phyloP scores from a whole-genome alignment of 1,140 invertebrate species.

The Cydia fagiglandana region DNA sequence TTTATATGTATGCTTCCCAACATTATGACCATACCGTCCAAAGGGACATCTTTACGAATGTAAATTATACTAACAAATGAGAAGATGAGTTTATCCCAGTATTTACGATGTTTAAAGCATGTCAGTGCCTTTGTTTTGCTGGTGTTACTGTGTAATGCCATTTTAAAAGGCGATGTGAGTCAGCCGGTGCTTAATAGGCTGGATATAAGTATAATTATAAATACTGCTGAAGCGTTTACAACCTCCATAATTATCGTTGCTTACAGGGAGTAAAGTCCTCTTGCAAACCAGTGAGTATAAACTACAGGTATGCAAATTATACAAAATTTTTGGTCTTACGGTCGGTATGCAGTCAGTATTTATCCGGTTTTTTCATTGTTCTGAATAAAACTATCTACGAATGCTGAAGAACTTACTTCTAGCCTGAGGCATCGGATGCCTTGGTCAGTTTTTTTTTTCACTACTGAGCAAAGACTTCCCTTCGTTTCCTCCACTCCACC shows the following conservation, averaged over 20 bases:
- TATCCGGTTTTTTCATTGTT: no score
- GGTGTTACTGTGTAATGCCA: constrained; percentile 21
- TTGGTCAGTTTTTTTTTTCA: background rate
- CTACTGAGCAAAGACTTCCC: no score
- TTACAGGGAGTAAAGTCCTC: background rate
- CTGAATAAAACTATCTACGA: no score
- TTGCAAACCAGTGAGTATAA: background rate
- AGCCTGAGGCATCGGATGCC: no score
- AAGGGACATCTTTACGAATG: constrained; percentile 2
- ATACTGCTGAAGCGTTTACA: constrained; percentile 16
- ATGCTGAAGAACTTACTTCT: no score
- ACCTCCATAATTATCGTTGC: background rate
- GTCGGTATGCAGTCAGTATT: no score
- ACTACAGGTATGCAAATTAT: no score
- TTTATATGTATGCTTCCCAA: background rate
- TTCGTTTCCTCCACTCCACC: no score
- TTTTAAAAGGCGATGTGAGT: constrained; percentile 30
- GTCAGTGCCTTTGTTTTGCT: constrained; percentile 23
- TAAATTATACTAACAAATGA: constrained; percentile 13
- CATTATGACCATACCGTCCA: background rate
- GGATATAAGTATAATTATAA: constrained; percentile 26
- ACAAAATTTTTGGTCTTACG: no score
- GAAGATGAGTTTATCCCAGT: background rate
- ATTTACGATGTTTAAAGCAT: constrained; percentile 2
- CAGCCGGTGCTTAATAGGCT: constrained; percentile 20